Percentiles rank a stretch among this genome's conserved stretches.
These are phyloP conservation scores for Nebria ingens DNA, from an alignment of 1,140 invertebrate species.

Conservation along the genomic window DNA sequence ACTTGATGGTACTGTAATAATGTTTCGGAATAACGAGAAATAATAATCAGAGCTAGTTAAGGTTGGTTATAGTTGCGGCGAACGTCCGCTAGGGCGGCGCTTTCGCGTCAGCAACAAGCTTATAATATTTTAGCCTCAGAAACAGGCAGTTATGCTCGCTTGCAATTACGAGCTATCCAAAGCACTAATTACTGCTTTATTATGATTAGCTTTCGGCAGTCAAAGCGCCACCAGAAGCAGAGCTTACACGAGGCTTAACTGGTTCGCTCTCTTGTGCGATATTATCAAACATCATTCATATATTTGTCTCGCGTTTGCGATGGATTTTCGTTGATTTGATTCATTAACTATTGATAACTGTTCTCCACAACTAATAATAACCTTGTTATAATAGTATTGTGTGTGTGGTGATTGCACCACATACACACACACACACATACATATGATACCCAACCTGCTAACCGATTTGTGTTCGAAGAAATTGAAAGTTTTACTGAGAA, in stretches of 20 bases:
- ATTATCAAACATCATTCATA: neutral
- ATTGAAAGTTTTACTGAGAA: neutral
- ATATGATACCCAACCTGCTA: no score
- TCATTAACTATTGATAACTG: neutral
- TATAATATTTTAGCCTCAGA: neutral
- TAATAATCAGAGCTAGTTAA: no score
- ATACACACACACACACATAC: no score
- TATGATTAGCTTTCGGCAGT: slow-evolving; percentile 8
- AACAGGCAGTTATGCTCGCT: no score
- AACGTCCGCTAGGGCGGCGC: neutral
- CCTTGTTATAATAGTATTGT: neutral
- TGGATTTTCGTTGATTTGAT: neutral
- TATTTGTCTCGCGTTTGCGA: neutral
- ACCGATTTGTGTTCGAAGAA: neutral
- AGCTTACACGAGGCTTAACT: neutral
- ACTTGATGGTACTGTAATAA: no score
- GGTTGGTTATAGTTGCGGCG: no score
- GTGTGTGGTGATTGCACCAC: neutral
- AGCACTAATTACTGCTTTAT: slow-evolving; percentile 7
- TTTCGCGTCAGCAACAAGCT: neutral
- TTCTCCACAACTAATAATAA: neutral
- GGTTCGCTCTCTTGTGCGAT: neutral
- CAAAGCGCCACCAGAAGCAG: neutral
- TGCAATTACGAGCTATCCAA: neutral
- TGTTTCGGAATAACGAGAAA: no score